Percentiles rank a stretch among this genome's conserved stretches.
These are phyloP conservation scores for Maniola hyperantus DNA, from an alignment of 2,888 invertebrate species.

Conservation along the genomic window DNA sequence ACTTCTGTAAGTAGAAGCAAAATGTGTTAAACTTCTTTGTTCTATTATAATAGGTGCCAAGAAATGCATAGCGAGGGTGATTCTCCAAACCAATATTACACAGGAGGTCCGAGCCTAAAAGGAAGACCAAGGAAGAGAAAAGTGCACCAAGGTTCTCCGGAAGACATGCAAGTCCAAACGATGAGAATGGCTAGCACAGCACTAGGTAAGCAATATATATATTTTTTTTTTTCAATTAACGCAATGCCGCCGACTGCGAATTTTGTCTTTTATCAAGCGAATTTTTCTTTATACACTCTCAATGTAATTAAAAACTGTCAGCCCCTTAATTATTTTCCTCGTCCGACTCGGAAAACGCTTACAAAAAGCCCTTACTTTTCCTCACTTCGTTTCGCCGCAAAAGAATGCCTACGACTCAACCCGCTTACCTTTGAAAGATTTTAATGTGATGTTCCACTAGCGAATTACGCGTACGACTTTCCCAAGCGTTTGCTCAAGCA, in stretches of 20 bases:
- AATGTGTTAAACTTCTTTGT: neutral
- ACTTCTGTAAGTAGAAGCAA: neutral
- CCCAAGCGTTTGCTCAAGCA: neutral
- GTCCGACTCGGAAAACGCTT: constrained; percentile 41
- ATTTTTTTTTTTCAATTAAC: neutral
- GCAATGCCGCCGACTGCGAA: constrained; percentile 40
- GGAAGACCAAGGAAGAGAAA: constrained; percentile 92
- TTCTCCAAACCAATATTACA: constrained; percentile 85
- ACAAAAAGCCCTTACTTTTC: constrained; percentile 36
- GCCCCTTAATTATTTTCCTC: constrained; percentile 42
- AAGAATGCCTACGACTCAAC: constrained; percentile 8
- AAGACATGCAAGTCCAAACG: constrained; percentile 85
- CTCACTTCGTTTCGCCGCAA: neutral
- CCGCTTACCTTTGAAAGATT: constrained; percentile 40
- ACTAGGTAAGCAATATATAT: constrained; percentile 80
- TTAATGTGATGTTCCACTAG: constrained; percentile 36
- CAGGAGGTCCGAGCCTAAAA: constrained; percentile 86
- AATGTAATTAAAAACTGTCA: constrained; percentile 45
- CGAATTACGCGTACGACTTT: constrained; percentile 16
- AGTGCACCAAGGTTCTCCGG: constrained; percentile 80
- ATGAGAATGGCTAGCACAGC: constrained; percentile 88
- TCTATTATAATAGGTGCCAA: constrained; percentile 58
- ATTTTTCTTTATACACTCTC: constrained; percentile 41
- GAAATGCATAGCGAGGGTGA: constrained; percentile 79
- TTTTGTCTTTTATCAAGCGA: constrained; percentile 46